Percentiles rank a stretch among this genome's conserved stretches.
phyloP scores from a whole-genome alignment of 2,888 invertebrate species.

The Ommatoiulus sabulosus region DNA sequence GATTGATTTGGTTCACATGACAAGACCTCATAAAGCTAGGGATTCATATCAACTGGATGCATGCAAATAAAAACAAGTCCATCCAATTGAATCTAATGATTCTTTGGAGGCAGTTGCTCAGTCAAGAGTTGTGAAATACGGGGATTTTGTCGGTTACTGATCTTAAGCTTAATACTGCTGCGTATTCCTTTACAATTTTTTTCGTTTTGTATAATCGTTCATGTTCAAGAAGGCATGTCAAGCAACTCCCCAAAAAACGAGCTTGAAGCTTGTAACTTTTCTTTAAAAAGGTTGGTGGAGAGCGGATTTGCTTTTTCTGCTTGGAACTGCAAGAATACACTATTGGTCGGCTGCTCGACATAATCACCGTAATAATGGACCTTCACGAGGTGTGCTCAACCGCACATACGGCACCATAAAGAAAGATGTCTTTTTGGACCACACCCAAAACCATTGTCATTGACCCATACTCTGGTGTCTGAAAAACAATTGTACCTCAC shows the following conservation, averaged over 20 bases:
- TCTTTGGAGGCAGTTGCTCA: not conserved
- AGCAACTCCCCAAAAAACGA: not conserved
- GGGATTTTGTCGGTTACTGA: not conserved
- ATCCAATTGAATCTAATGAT: not conserved
- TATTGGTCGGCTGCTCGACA: not conserved
- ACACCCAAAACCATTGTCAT: not conserved
- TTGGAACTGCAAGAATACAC: not conserved
- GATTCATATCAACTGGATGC: not conserved
- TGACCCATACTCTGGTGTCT: not conserved
- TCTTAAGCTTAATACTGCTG: not conserved
- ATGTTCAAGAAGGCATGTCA: not conserved
- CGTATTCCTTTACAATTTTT: not conserved
- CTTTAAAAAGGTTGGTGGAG: not conserved
- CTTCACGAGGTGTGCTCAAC: slow-evolving; percentile 9
- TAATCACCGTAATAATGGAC: not conserved
- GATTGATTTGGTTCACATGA: no score
- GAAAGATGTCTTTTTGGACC: not conserved
- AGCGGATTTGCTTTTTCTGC: not conserved
- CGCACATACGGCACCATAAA: not conserved
- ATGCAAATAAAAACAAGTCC: not conserved
- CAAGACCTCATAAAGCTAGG: no score
- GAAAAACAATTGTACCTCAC: not conserved
- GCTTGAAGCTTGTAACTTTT: not conserved
- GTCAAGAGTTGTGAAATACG: not conserved
- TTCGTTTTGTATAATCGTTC: not conserved